Evolutionary conservation across 2,797 vertebrate genomes (phyloP), one percentile per base, ranked within the genome.

Genomic region (Poeciliopsis infans): DNA sequence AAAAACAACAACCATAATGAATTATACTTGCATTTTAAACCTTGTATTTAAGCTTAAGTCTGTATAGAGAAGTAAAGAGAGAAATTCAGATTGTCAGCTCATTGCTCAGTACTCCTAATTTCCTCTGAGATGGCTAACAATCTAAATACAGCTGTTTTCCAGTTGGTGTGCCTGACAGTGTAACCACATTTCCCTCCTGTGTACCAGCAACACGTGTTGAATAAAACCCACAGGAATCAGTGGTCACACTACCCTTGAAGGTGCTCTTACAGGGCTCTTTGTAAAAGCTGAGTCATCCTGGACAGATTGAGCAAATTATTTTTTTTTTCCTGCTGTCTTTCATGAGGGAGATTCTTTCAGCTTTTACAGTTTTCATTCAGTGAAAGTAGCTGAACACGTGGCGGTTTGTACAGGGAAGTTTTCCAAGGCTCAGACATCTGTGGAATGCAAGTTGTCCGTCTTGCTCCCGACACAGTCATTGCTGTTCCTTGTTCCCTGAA

Each of bases 281-380:
- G 23, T 80, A 43, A 87, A 82, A 85, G 90, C 89, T 91, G 91
- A 93, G 87, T 94, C 93, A 92, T 90, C 78, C 79, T 83, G 75
- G 79, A 83, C 70, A 78, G 86, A 88, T 84, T 74, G 69, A 89
- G 68, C 16, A 13, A 68, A 36, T 53, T 16, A 13, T 8, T 45
- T 15, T 23, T 68, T 45, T 74, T 76, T 64, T 6, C 59, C 23
- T 41, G 18, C 39, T 25, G 20, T 10, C 4, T 55, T 49, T 76
- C 71, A n/a, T 69, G n/a, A 6, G 64, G 61, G 53, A 31, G 5
- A 20, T 61, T 75, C n/a, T 28, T 75, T 78, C 43, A 43, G 80
- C 39, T 53, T 75, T 86, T 84, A 83, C 83, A 23, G 20, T 84
- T 88, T 87, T 84, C 77, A 76, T 66, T 49, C 75, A 86, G 85